Evolutionary conservation across 2,888 invertebrate species (phyloP).

Genomic region (Melanchra persicariae): DNA sequence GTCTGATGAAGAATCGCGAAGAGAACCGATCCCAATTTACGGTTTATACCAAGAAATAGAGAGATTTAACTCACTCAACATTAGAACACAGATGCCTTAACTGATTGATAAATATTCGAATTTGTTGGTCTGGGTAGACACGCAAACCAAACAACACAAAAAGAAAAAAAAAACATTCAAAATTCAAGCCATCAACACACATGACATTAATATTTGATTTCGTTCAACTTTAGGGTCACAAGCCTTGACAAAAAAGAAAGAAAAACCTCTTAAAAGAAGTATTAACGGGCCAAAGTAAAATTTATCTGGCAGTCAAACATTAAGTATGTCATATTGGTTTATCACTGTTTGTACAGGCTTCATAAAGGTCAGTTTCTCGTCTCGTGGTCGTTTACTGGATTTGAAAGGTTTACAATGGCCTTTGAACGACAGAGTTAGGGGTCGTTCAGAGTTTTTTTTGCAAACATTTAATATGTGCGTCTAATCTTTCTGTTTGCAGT

Average conservation of each 20-base stretch:
- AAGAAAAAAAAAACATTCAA: conserved; percentile 10
- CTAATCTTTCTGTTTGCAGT: conserved; percentile 30
- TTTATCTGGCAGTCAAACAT: conserved; percentile 65
- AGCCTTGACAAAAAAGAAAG: conserved; percentile 46
- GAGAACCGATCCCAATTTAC: background rate
- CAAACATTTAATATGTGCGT: conserved; percentile 35
- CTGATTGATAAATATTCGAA: background rate
- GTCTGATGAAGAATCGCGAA: background rate
- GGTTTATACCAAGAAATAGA: no score
- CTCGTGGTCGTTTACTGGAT: conserved; percentile 68
- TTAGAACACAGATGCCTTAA: background rate
- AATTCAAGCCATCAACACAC: conserved; percentile 19
- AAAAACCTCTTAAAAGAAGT: conserved; percentile 58
- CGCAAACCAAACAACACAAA: background rate
- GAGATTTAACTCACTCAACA: no score
- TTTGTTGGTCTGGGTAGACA: no score
- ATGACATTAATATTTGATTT: conserved; percentile 40
- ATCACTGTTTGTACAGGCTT: conserved; percentile 82
- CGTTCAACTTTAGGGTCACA: conserved; percentile 30
- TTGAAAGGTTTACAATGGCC: conserved; percentile 68
- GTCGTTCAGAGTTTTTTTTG: conserved; percentile 39
- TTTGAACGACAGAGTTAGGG: conserved; percentile 43
- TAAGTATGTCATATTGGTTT: conserved; percentile 75
- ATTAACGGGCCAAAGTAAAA: conserved; percentile 60
- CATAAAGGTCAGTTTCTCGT: conserved; percentile 69